Evolutionary conservation across 2,797 vertebrate genomes (phyloP).

Genomic region (Sebastolobus altivelis): DNA sequence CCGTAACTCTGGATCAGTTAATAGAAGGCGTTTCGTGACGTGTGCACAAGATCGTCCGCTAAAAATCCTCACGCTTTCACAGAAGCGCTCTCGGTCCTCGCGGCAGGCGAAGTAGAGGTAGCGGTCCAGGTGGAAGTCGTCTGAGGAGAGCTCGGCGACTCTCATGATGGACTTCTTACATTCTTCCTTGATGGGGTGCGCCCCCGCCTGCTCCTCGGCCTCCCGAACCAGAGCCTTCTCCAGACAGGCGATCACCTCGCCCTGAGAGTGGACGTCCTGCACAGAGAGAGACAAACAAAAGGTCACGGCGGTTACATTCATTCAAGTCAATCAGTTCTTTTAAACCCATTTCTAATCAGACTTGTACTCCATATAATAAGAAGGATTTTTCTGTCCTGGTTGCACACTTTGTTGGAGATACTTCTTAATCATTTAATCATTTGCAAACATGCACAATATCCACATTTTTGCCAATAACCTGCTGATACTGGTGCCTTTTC

Average conservation of each 20-base stretch:
- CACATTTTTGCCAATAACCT: neutral
- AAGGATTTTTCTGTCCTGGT: neutral
- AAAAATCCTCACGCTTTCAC: slow-evolving; percentile 89
- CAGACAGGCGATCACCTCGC: slow-evolving; percentile 95
- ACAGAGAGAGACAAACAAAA: neutral
- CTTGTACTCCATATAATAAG: neutral
- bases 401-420: neutral
- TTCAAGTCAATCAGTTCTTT: neutral
- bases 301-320: neutral
- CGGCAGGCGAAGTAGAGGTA: slow-evolving; percentile 96
- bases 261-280: slow-evolving; percentile 96
- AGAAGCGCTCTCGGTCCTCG: slow-evolving; percentile 95
- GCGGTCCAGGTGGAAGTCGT: slow-evolving; percentile 96
- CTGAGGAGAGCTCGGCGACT: slow-evolving; percentile 96
- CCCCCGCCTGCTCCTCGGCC: slow-evolving; percentile 86
- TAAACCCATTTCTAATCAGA: neutral
- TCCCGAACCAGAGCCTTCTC: slow-evolving; percentile 94
- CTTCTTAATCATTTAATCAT: neutral
- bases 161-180: slow-evolving; percentile 97
- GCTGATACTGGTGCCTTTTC: neutral
- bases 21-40: neutral
- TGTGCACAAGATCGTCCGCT: accelerated
- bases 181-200: slow-evolving; percentile 86
- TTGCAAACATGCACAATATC: neutral
- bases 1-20: neutral